phyloP scores from a whole-genome alignment of 2,888 invertebrate genomes.

The Cryptophagus acutangulus region DNA sequence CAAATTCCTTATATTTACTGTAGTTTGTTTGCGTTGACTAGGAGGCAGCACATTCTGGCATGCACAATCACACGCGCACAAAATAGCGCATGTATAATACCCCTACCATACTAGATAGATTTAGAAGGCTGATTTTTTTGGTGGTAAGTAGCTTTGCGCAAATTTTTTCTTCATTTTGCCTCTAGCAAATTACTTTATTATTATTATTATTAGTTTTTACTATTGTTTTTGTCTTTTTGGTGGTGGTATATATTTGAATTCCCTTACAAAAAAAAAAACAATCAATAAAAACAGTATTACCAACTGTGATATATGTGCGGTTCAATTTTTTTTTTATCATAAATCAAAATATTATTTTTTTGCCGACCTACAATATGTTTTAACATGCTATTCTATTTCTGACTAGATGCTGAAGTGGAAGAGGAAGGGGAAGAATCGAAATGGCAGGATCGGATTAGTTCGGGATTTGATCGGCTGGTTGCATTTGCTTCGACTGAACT shows the following conservation, averaged over 20 bases:
- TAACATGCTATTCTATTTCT: too few species aligned
- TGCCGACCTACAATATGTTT: too few species aligned
- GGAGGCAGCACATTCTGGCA: constrained; percentile 48
- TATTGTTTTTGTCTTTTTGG: not conserved
- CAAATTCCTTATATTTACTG: constrained; percentile 40
- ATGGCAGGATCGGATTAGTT: constrained; percentile 91
- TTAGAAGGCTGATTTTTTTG: constrained; percentile 44
- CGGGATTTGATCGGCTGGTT: constrained; percentile 88
- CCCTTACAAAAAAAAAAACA: too few species aligned
- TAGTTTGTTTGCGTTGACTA: constrained; percentile 48
- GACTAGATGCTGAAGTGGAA: constrained; percentile 55
- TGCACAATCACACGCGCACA: constrained; percentile 46
- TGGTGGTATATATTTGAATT: not conserved
- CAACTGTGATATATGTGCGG: too few species aligned
- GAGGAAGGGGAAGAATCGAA: constrained; percentile 76
- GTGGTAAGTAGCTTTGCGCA: constrained; percentile 48
- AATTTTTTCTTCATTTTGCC: constrained; percentile 18
- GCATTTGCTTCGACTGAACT: constrained; percentile 90
- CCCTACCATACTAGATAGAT: constrained; percentile 48
- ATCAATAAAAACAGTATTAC: too few species aligned
- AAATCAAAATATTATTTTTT: too few species aligned
- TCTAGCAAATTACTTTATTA: not conserved
- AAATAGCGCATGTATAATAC: constrained; percentile 48
- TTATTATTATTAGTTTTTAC: not conserved
- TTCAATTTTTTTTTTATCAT: too few species aligned